Percentiles rank a stretch among this genome's conserved stretches.
phyloP scores from a whole-genome alignment of 1,140 invertebrate genomes.

The Ostrea edulis region DNA sequence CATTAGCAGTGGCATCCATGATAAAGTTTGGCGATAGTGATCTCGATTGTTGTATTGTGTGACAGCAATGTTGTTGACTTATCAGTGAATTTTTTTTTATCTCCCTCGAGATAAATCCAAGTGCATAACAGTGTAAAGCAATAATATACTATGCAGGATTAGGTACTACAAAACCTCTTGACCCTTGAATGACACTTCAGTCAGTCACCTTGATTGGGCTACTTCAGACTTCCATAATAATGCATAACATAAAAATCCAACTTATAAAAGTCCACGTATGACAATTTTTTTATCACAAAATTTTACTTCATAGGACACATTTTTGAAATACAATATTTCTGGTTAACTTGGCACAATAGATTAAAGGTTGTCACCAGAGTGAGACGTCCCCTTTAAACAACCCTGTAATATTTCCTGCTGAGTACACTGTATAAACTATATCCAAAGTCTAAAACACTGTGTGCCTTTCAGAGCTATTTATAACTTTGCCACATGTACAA shows the following conservation, averaged over 20 bases:
- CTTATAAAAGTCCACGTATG: not conserved
- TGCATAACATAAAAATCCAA: not conserved
- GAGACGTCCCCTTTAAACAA: not conserved
- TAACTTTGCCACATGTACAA: constrained; percentile 32
- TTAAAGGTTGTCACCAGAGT: not conserved
- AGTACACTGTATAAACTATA: not conserved
- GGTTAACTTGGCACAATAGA: not conserved
- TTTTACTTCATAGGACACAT: no score
- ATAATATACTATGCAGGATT: not conserved
- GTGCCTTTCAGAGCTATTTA: not conserved
- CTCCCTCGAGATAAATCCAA: not conserved
- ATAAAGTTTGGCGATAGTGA: not conserved
- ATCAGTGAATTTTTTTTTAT: not conserved
- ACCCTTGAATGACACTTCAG: not conserved
- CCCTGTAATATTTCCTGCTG: not conserved
- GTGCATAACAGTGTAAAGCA: not conserved
- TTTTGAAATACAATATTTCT: not conserved
- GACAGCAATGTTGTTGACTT: not conserved
- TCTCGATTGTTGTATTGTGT: not conserved
- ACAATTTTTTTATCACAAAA: not conserved
- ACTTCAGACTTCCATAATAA: not conserved
- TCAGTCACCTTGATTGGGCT: not conserved
- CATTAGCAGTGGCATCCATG: constrained; percentile 49
- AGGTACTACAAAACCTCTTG: constrained; percentile 4
- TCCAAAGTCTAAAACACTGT: constrained; percentile 9